Conservation (phyloP, 2,113 vertebrate genomes). For the Crotalus tigris region DNA sequence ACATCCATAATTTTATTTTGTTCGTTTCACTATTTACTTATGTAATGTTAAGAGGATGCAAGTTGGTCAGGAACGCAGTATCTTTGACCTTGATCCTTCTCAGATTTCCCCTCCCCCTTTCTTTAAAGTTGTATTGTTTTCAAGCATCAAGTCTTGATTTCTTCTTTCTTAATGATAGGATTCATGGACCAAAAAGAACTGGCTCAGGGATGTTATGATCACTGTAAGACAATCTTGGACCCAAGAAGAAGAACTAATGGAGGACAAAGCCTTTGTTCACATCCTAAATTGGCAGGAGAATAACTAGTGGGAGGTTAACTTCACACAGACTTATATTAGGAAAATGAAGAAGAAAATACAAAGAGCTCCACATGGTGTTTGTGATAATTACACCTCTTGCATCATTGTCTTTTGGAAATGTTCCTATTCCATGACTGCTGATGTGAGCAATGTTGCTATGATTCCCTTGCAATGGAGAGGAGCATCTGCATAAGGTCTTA, state of each 20-base stretch:
- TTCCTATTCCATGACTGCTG: neutral
- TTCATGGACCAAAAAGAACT: neutral
- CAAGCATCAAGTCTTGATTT: neutral
- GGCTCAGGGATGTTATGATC: neutral
- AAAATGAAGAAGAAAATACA: neutral
- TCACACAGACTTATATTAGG: neutral
- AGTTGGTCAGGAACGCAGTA: neutral
- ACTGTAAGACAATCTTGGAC: neutral
- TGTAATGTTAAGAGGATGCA: neutral
- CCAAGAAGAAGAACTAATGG: neutral
- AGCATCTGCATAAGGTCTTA: neutral
- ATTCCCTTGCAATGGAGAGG: slow-evolving; percentile 1
- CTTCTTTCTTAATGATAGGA: neutral
- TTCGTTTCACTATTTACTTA: neutral
- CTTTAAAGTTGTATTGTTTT: neutral
- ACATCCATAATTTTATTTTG: neutral
- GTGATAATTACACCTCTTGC: neutral
- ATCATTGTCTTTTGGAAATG: neutral
- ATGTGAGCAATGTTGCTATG: slow-evolving; percentile 3
- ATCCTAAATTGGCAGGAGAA: neutral
- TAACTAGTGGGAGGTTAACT: neutral
- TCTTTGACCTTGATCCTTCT: neutral
- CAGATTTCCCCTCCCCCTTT: neutral
- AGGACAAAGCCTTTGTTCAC: neutral
- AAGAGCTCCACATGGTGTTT: neutral